Evolutionary conservation across 2,113 vertebrate genomes (phyloP).

Genomic region (Cacatua alba): DNA sequence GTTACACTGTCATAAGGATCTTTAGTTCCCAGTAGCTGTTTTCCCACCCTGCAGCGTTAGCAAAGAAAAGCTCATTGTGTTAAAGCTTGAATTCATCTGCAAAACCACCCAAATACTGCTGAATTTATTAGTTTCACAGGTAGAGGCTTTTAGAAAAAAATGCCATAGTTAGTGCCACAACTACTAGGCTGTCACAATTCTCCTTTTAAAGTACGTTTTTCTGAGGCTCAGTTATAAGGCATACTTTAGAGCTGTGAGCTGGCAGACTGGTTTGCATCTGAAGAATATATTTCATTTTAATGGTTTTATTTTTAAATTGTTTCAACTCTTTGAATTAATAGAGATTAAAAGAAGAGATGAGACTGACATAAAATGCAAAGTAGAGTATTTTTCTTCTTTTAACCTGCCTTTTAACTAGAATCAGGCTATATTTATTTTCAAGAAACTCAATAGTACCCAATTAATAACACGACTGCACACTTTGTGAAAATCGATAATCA

Average conservation of each 20-base stretch:
- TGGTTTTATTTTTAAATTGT: slow-evolving; percentile 47
- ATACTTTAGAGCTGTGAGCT: background rate
- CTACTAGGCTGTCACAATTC: background rate
- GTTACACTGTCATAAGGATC: background rate
- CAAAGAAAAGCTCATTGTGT: background rate
- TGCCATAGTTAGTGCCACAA: background rate
- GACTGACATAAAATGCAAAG: background rate
- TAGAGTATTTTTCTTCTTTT: background rate
- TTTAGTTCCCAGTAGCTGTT: background rate
- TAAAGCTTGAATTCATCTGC: background rate
- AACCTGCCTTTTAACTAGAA: background rate
- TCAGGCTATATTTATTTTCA: background rate
- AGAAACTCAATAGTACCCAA: background rate
- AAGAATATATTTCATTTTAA: slow-evolving; percentile 18
- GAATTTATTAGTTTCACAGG: background rate
- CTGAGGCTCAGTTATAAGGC: background rate
- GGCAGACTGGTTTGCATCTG: slow-evolving; percentile 1
- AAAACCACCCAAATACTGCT: slow-evolving; percentile 1
- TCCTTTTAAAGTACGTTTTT: background rate
- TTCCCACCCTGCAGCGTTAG: background rate
- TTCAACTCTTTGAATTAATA: slow-evolving; percentile 40
- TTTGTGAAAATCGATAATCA: background rate
- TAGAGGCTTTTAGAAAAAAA: slow-evolving; percentile 10
- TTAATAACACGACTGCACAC: background rate
- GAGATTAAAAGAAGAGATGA: slow-evolving; percentile 9